Evolutionary conservation across 2,113 vertebrate species (phyloP), one percentile per base, ranked within the genome.

Genomic region (Caranx melampygus): DNA sequence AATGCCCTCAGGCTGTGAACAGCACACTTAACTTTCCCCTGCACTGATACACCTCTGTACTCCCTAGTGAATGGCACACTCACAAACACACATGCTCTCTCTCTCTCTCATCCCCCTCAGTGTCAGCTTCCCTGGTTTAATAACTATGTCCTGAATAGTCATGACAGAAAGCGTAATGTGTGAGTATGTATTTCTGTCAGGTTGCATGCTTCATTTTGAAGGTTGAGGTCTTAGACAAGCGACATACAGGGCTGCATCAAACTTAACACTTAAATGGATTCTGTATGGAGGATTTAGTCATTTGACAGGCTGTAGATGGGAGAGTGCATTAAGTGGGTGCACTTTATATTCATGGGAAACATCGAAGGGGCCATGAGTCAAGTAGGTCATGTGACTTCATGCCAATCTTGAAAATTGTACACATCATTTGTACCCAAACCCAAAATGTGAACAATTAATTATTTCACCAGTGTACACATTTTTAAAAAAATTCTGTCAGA

Each of bases 1-100:
- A 60, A 64, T 68, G 70, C 69, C 90, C 73, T 82, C 47, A 78
- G 78, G 87, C 86, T 67, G 14, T 74, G 55, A 75, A 85, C 62
- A 57, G 59, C 68, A 69, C 34, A 69, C 45, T 90, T 86, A 84
- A 80, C 78, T 87, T 63, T 78, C 49, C 47, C 69, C 63, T 81
- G 60, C 57, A 51, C 64, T 65, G 71, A 79, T 79, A 83, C 79
- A 76, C 52, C 79, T 76, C 42, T 65, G 57, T 79, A 78, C 68
- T 81, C 77, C 78, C 88, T n/a, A 81, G 34, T 82, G 72, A 55
- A 61, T 78, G 11, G 40, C 47, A 72, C 6, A 15, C 11, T 13
- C 3, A 18, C 16, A 49, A 15, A 49, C 6, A 7, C 13, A 18
- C 47, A 18, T 18, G 7, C 47, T 49, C 4, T 49, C 26, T 65